Evolutionary conservation across 37 sponge, comb jelly and placozoan species (phyloP).

Genomic region (Cladorhizidae sp.): DNA sequence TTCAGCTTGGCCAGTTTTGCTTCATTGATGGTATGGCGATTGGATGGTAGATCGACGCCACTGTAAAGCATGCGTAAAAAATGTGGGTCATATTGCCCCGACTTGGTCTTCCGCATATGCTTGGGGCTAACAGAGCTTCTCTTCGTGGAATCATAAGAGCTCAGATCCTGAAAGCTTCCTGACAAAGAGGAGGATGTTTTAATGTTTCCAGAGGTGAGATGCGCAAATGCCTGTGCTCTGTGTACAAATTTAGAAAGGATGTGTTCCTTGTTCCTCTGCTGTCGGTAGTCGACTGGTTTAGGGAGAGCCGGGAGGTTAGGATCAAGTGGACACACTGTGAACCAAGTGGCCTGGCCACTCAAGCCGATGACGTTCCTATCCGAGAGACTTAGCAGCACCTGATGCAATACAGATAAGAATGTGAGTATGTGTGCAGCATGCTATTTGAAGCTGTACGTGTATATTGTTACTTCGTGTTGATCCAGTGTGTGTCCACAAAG

Average conservation of each 20-base stretch:
- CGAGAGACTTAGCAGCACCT: conserved; percentile 43
- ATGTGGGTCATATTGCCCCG: neutral
- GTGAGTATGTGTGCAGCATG: too few species aligned
- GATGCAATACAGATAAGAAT: too few species aligned
- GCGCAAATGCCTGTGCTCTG: conserved; percentile 1
- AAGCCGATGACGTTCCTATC: conserved; percentile 35
- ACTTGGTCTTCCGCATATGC: neutral
- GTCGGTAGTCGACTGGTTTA: conserved; percentile 25
- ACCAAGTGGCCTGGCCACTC: conserved; percentile 42
- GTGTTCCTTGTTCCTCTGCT: neutral
- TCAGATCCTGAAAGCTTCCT: neutral
- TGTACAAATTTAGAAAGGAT: conserved; percentile 1
- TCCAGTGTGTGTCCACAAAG: too few species aligned
- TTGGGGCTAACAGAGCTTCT: neutral
- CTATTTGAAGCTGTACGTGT: too few species aligned
- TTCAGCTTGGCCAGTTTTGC: conserved; percentile 10
- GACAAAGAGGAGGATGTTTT: neutral
- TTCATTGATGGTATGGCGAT: neutral
- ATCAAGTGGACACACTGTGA: conserved; percentile 43
- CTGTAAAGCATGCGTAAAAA: neutral
- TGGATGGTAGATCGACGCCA: neutral
- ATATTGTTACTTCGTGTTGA: too few species aligned
- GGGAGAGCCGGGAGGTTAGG: conserved; percentile 45
- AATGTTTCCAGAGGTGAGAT: neutral
- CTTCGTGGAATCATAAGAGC: neutral